Evolutionary conservation across 2,888 invertebrate genomes (phyloP).

Genomic region (Trissolcus japonicus): DNA sequence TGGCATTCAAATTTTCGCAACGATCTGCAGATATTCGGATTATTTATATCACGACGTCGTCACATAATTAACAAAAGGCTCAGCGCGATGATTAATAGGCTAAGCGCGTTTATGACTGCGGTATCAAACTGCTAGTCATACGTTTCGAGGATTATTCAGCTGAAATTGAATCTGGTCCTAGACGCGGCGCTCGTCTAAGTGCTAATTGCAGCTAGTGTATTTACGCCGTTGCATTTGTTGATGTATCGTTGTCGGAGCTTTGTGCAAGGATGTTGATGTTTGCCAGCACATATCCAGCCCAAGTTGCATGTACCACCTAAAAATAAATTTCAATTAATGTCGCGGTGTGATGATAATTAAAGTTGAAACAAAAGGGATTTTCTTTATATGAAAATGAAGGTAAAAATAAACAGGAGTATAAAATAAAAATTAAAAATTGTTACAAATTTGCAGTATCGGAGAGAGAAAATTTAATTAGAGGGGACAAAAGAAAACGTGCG

Average conservation of each 20-base stretch:
- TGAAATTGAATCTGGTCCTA: slow-evolving; percentile 48
- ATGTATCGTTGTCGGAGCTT: neutral
- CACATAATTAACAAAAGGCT: slow-evolving; percentile 46
- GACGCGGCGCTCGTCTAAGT: slow-evolving; percentile 29
- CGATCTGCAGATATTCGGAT: slow-evolving; percentile 37
- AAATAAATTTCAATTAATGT: too few relatives aligned
- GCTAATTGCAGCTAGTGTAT: slow-evolving; percentile 30
- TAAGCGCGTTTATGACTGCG: slow-evolving; percentile 45
- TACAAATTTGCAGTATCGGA: too few relatives aligned
- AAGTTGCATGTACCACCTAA: too few relatives aligned
- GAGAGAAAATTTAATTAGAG: too few relatives aligned
- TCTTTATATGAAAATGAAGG: too few relatives aligned
- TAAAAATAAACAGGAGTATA: too few relatives aligned
- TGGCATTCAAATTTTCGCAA: neutral
- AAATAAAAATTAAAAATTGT: too few relatives aligned
- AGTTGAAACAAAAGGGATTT: too few relatives aligned
- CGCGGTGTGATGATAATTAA: too few relatives aligned
- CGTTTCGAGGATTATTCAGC: slow-evolving; percentile 43
- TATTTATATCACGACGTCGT: slow-evolving; percentile 44
- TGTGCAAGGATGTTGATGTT: neutral
- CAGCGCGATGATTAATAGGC: slow-evolving; percentile 44
- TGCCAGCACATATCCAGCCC: too few relatives aligned
- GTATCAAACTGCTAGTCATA: slow-evolving; percentile 46
- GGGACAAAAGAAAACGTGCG: too few relatives aligned
- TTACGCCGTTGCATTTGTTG: slow-evolving; percentile 20